Evolutionary conservation across 2,888 invertebrate species (phyloP), one percentile per base, ranked within the genome.

Genomic region (Lasiommata megera): DNA sequence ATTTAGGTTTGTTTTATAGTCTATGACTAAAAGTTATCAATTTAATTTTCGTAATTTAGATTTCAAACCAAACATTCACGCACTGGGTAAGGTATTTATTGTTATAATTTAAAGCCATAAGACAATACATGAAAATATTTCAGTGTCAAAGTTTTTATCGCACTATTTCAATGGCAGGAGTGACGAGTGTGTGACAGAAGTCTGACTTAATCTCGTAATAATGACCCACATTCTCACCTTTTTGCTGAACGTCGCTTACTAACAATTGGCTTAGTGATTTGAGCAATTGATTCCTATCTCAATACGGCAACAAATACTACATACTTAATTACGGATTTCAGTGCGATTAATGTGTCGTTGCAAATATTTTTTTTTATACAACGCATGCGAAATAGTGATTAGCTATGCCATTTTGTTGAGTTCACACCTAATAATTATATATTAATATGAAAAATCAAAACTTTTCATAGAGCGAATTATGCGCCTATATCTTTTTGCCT

Each of bases 151-250:
- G 61, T 63, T 62, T 59, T 54, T 62, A 52, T 62, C 41, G 3
- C 34, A 41, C 34, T n/a, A 58, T 67, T 68, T 68, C 60, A 65
- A 64, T 66, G 64, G 43, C 70, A 78, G 71, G 68, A 73, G 72
- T 41, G 73, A 77, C 72, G 69, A 74, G 72, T 53, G 73, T 70
- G 65, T 60, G 62, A 68, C 74, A 65, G 54, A 16, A 31, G 11
- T 17, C 11, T 29, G 46, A 50, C 60, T 58, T 59, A 58, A 59
- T 66, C 67, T 63, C 61, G 63, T 67, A 62, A 63, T 65, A 64
- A 61, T 61, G 66, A 63, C 66, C 63, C 55, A 63, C 60, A 65
- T 68, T 80, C 80, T 67, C 84, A 85, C 83, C 81, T 77, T 84
- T 82, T 82, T 79, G 57, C 62, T 58, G 51, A 61, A 63, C 60